Evolutionary conservation across 1,140 invertebrate genomes (phyloP).

Genomic region (Ostrea denselamellosa): DNA sequence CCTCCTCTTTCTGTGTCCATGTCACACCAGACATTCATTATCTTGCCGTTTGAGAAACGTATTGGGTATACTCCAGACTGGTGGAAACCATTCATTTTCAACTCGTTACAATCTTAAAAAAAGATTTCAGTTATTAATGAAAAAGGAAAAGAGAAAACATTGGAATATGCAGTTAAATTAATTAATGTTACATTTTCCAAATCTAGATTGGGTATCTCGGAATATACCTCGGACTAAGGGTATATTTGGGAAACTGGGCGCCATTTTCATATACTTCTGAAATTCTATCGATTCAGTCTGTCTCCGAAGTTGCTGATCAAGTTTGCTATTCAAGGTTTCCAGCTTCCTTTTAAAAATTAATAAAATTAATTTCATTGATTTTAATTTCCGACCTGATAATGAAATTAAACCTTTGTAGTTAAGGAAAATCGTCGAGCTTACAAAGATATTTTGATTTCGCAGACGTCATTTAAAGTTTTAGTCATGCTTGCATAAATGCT

Average conservation of each 20-base stretch:
- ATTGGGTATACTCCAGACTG: constrained; percentile 85
- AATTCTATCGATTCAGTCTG: background rate
- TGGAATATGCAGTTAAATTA: background rate
- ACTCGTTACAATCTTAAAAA: constrained; percentile 73
- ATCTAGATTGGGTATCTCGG: background rate
- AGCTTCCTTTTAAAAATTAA: background rate
- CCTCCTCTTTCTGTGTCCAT: constrained; percentile 88
- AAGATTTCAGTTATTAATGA: background rate
- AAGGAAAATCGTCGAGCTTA: too few species aligned
- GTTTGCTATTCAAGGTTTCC: background rate
- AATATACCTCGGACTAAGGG: constrained; percentile 6
- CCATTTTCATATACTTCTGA: constrained; percentile 1
- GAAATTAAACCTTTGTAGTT: background rate
- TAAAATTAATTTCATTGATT: background rate
- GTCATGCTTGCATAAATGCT: too few species aligned
- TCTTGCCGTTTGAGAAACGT: constrained; percentile 83
- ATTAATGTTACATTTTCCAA: background rate
- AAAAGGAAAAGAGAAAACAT: background rate
- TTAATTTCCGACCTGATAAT: background rate
- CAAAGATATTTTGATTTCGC: too few species aligned
- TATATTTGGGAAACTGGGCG: constrained; percentile 20
- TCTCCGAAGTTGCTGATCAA: background rate
- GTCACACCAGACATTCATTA: constrained; percentile 88
- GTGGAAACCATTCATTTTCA: constrained; percentile 63
- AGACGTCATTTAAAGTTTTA: too few species aligned